A percentile compares a stretch with the other conserved stretches of the same genome.
Conservation (phyloP, 2,797 vertebrate species). For the Melanotaenia nigrans region DNA sequence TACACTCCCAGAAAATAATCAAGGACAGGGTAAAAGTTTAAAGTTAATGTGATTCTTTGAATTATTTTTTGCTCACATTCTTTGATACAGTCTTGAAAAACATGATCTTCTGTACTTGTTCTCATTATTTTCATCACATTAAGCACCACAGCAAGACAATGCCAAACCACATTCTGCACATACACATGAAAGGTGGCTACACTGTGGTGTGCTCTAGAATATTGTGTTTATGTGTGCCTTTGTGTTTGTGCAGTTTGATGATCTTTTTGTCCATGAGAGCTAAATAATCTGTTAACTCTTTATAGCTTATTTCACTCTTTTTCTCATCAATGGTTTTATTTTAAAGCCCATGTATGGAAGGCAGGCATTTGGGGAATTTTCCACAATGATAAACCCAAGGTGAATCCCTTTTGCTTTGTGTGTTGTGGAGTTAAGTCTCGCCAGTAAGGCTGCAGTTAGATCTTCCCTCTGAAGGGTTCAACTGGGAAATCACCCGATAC, state of each 20-base stretch:
- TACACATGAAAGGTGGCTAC: background rate
- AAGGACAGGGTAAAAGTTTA: conserved; percentile 48
- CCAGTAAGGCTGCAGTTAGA: conserved; percentile 25
- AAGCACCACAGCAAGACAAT: conserved; percentile 11
- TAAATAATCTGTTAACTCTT: conserved; percentile 12
- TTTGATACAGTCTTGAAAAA: conserved; percentile 12
- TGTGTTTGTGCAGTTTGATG: conserved; percentile 29
- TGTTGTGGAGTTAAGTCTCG: conserved; percentile 45
- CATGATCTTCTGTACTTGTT: conserved; percentile 16
- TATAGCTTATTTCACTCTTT: background rate
- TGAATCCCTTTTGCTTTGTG: conserved; percentile 31
- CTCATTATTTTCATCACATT: conserved; percentile 4
- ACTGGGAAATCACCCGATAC: conserved; percentile 48
- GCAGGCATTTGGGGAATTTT: conserved; percentile 7
- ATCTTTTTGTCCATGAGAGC: conserved; percentile 20
- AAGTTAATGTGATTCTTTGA: background rate
- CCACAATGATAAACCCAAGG: conserved; percentile 29
- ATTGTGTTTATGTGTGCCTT: background rate
- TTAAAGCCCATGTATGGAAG: conserved; percentile 38
- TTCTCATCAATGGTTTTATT: conserved; percentile 17
- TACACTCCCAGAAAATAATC: conserved; percentile 24
- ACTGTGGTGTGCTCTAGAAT: background rate
- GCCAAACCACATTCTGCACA: background rate
- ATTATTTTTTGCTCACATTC: conserved; percentile 10
- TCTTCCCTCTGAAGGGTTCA: conserved; percentile 18